These are phyloP conservation scores for Drosophila leontia DNA, from an alignment of 1,140 invertebrate genomes.

Conservation along the genomic window DNA sequence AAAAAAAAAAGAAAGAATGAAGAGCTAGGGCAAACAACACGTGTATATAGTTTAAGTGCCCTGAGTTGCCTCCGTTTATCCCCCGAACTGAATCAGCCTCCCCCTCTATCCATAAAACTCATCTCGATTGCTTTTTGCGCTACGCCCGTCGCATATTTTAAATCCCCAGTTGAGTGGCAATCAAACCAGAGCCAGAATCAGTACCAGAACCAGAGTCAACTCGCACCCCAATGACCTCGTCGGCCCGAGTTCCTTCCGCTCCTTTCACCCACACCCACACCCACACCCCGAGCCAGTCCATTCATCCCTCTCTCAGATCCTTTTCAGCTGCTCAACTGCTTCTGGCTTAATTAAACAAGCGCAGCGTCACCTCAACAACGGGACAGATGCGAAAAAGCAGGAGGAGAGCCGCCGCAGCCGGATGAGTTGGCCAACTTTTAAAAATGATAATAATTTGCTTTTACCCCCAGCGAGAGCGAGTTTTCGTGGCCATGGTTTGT, in stretches of 20 bases:
- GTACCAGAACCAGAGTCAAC: conserved; percentile 34
- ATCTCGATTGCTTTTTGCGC: conserved; percentile 69
- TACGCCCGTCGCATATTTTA: conserved; percentile 81
- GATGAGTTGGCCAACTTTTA: conserved; percentile 68
- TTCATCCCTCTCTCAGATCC: conserved; percentile 16
- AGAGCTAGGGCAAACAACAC: conserved; percentile 48
- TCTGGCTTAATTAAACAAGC: conserved; percentile 80
- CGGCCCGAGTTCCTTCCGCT: conserved; percentile 15
- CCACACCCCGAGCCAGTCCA: conserved; percentile 6
- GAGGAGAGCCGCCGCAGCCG: conserved; percentile 18
- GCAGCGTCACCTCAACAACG: conserved; percentile 70
- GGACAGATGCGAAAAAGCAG: conserved; percentile 20
- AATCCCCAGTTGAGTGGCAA: conserved; percentile 82
- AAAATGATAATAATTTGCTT: conserved; percentile 76
- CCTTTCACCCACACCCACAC: background rate
- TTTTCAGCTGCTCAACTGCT: conserved; percentile 25
- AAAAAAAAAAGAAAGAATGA: background rate
- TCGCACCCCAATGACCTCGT: conserved; percentile 49
- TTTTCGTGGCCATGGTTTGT: conserved; percentile 17
- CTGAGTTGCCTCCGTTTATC: conserved; percentile 47
- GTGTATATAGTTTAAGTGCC: conserved; percentile 67
- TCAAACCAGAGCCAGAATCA: conserved; percentile 57
- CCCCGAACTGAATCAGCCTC: conserved; percentile 8
- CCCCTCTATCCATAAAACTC: conserved; percentile 29
- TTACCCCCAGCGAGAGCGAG: conserved; percentile 32